phyloP scores from a whole-genome alignment of 1,140 invertebrate species.

The Cherax destructor region DNA sequence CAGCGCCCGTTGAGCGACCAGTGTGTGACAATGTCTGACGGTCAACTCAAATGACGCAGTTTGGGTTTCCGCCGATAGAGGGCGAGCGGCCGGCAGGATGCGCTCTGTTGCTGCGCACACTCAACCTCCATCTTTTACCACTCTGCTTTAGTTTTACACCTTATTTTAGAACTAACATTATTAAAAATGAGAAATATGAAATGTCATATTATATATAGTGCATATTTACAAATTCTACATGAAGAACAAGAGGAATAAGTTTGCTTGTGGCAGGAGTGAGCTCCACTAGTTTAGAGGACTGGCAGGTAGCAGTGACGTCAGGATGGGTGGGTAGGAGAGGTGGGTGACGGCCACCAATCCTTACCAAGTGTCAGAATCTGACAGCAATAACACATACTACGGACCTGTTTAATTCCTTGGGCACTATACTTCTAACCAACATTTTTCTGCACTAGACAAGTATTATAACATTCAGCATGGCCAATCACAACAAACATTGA shows the following conservation, averaged over 20 bases:
- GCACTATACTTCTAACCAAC: too few relatives aligned
- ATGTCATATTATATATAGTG: too few relatives aligned
- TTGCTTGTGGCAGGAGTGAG: neutral
- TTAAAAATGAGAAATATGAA: neutral
- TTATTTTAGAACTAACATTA: neutral
- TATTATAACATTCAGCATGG: too few relatives aligned
- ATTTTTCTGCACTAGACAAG: too few relatives aligned
- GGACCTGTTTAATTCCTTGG: too few relatives aligned
- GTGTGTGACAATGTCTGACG: slow-evolving; percentile 26
- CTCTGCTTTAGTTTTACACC: neutral
- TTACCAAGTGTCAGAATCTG: neutral
- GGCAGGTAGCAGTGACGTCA: neutral
- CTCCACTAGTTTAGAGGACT: neutral
- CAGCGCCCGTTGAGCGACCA: slow-evolving; percentile 50
- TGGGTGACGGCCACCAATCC: neutral
- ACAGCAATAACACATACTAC: neutral
- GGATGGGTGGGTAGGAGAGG: neutral
- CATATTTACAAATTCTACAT: neutral
- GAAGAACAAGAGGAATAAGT: neutral
- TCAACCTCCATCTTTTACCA: slow-evolving; percentile 13
- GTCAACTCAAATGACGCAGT: slow-evolving; percentile 64
- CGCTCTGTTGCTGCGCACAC: slow-evolving; percentile 21
- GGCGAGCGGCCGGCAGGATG: slow-evolving; percentile 32
- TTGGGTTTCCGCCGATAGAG: slow-evolving; percentile 48
- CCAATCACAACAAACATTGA: too few relatives aligned